Conservation (phyloP, 2,797 vertebrate genomes). For the Poecilia gillii region DNA sequence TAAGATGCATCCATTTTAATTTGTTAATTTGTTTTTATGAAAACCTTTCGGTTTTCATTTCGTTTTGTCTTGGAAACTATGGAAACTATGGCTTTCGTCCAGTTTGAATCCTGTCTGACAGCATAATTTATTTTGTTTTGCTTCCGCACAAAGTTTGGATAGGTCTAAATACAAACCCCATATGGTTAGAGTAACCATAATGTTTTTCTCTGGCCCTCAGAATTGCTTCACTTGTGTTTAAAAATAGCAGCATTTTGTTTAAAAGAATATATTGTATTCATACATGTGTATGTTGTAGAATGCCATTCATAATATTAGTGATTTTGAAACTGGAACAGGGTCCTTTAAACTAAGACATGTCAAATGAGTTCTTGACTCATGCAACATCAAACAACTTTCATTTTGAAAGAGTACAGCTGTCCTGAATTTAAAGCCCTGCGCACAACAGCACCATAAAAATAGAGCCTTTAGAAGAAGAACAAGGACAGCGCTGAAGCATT, state of each 20-base stretch:
- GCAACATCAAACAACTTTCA: constrained; percentile 1
- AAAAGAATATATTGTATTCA: neutral
- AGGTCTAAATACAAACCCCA: constrained; percentile 1
- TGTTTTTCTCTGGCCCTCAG: neutral
- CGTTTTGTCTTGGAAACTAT: neutral
- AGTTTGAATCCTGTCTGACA: neutral
- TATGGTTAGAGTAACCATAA: neutral
- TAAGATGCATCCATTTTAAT: neutral
- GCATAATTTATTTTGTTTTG: neutral
- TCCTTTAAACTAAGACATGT: neutral
- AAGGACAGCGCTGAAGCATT: neutral
- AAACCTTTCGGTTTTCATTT: constrained; percentile 2
- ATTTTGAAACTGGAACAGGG: neutral
- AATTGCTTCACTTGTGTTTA: neutral
- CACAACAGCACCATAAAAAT: neutral
- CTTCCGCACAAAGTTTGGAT: neutral
- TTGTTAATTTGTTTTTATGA: constrained; percentile 1
- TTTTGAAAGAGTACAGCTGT: constrained; percentile 2
- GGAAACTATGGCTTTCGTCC: neutral
- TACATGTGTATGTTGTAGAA: neutral
- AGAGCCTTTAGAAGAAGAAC: neutral
- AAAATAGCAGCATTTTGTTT: neutral
- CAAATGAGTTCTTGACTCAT: neutral
- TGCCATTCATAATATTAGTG: neutral
- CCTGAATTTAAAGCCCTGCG: neutral